Percentiles rank a stretch among this genome's conserved stretches.
These are phyloP conservation scores for Carassius carassius DNA, from an alignment of 2,113 vertebrate genomes.

Conservation along the genomic window DNA sequence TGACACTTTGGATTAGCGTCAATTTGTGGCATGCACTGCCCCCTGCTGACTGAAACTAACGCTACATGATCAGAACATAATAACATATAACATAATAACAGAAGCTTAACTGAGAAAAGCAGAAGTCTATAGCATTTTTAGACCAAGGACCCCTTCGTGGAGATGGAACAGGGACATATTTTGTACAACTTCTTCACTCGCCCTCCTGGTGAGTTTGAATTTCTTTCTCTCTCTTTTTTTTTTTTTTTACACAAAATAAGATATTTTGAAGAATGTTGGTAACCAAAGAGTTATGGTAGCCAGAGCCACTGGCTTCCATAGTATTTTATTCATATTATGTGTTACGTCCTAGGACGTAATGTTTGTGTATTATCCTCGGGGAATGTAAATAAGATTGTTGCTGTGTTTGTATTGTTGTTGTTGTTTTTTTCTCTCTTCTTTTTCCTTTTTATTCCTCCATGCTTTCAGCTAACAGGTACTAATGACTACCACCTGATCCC, in stretches of 20 bases:
- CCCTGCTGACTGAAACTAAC: constrained; percentile 62
- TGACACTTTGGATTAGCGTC: constrained; percentile 60
- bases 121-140: background rate
- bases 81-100: too few species aligned
- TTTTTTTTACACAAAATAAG: background rate
- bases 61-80: background rate
- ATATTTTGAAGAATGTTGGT: background rate
- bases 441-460: too few species aligned
- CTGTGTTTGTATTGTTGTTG: too few species aligned
- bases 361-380: too few species aligned
- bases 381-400: too few species aligned
- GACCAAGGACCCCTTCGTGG: background rate
- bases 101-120: background rate
- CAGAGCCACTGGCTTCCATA: background rate
- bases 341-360: too few species aligned
- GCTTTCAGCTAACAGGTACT: too few species aligned
- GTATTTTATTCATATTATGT: background rate
- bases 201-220: too few species aligned
- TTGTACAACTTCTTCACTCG: background rate
- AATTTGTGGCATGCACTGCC: constrained; percentile 65
- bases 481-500: too few species aligned
- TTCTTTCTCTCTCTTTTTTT: background rate
- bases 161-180: background rate
- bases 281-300: background rate
- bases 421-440: too few species aligned